Evolutionary conservation across 1,140 invertebrate genomes (phyloP), one percentile per base, ranked within the genome.

Genomic region (Capitella teleta): DNA sequence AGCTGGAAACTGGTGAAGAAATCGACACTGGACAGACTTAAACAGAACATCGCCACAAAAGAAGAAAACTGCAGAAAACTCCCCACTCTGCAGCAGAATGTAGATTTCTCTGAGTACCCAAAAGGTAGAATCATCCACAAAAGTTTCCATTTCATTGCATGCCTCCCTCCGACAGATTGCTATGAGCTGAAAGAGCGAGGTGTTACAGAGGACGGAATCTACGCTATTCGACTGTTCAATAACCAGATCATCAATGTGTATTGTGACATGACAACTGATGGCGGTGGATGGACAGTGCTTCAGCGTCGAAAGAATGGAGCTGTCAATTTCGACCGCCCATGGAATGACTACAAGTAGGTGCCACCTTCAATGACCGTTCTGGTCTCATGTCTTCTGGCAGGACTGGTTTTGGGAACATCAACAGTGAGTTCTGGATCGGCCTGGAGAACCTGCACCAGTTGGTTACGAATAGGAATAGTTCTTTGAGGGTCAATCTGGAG

Each of bases 231-330:
- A 32, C 30, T 32, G 8, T 8, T 32, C 8, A 10, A 8, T n/a
- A n/a, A n/a, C 8, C 8, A 32, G 8, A n/a, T 32, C 8, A 32
- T 86, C n/a, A 72, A 86, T 57, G 81, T 82, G 0, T 80, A 79
- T 59, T 90, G 87, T 67, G 78, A 77, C 21, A 74, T 81, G 44
- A 84, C 85, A 61, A 78, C 84, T 16, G 82, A 84, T 23, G 86
- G 87, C 57, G 88, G 88, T 14, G 82, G 84, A 1, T 88, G 83
- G 80, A 88, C 84, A 4, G 78, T 87, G 0, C 73, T 91, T 8
- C 86, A 88, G 56, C 78, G 82, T 3, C 25, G 42, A 8, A 21
- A 25, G 10, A 36, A 51, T n/a, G 48, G 48, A 23, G 23, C 4
- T n/a, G 14, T 44, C 8, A 25, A 18, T 16, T 50, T 50, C 24